Conservation (phyloP, 2,797 vertebrate genomes). For the Poecilia gillii region DNA sequence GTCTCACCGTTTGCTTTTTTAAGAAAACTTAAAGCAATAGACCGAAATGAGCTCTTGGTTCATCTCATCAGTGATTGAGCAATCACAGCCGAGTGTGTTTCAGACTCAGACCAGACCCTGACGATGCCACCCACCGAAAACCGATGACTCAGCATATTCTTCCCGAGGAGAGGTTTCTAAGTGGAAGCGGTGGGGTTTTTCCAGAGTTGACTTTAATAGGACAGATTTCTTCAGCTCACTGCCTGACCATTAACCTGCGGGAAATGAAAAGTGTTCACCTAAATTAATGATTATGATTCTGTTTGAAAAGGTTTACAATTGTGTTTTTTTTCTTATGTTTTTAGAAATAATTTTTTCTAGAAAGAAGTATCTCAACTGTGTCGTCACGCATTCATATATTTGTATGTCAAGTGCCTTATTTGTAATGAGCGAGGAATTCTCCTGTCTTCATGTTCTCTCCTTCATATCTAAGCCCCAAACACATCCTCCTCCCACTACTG, state of each 20-base stretch:
- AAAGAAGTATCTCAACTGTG: conserved; percentile 39
- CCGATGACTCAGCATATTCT: conserved; percentile 22
- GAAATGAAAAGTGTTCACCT: conserved; percentile 38
- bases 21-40: conserved; percentile 8
- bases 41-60: conserved; percentile 8
- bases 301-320: conserved; percentile 60
- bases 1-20: conserved; percentile 4
- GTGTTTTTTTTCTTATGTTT: not conserved
- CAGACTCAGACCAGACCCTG: conserved; percentile 14
- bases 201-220: conserved; percentile 16
- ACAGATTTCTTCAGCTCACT: conserved; percentile 46
- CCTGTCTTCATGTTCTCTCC: conserved; percentile 42
- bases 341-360: not conserved
- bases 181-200: conserved; percentile 32
- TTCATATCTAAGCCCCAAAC: conserved; percentile 21
- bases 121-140: conserved; percentile 30
- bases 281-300: conserved; percentile 58
- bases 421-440: conserved; percentile 63
- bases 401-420: conserved; percentile 78
- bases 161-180: conserved; percentile 5
- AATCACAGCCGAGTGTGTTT: conserved; percentile 37
- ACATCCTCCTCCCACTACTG: conserved; percentile 18
- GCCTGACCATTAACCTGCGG: conserved; percentile 43
- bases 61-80: conserved; percentile 10
- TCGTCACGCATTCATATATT: conserved; percentile 61